Base-by-base conservation (phyloP, 2,888 invertebrate genomes). In the Amphipoea lucens region DNA sequence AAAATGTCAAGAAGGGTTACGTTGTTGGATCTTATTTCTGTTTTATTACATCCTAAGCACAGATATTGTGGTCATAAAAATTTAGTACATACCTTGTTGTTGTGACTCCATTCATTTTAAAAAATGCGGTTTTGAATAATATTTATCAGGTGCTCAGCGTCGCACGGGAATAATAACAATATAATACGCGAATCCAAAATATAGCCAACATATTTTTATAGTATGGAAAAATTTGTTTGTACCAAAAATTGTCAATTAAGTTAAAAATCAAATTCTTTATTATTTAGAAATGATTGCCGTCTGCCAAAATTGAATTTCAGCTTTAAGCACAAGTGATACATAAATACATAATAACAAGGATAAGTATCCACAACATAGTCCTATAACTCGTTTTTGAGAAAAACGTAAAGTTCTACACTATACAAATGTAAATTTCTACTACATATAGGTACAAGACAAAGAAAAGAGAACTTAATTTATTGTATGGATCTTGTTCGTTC, bases 61-160 rank as follows among this genome's bases (percentile, higher is more conserved):
- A 69, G 23, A 67, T 60, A 79, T 74, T 54, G 69, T 70, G 76
- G 75, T 81, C 79, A 73, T 88, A 87, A 88, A 88, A 84, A 81
- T 80, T 77, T 74, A 69, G 75, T 84, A 78, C 70, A 74, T 78
- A 78, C 73, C 77, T 81, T 81, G 82, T 87, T 87, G 83, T 87
- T 79, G 78, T 73, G 68, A 71, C 42, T 80, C 54, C 63, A 77
- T 84, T 57, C 0, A 60, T 74, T 82, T 79, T 65, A 73, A 48
- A 36, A 60, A 76, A 62, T 73, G 72, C 48, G 48, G 14, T 72
- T 75, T 74, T 78, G 29, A 62, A 51, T 54, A 63, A 68, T 62
- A 77, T 77, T 40, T 77, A 51, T 78, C 23, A 51, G 45, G 45
- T 73, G 29, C 69, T 74, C 36, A n/a, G 42, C n/a, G 40, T 40